phyloP scores from a whole-genome alignment of 2,888 invertebrate genomes.

The Helleia helle region DNA sequence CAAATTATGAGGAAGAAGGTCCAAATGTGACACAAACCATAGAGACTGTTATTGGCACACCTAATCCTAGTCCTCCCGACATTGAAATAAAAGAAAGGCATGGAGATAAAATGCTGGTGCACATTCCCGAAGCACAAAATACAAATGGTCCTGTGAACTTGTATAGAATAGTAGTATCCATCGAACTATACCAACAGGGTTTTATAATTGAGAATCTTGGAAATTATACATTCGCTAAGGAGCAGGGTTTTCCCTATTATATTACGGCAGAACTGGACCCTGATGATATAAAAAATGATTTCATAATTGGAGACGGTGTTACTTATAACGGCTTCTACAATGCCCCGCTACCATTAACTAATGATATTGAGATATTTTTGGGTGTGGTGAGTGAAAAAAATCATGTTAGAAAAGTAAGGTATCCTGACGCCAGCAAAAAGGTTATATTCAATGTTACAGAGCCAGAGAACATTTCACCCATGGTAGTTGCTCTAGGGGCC shows the following conservation, averaged over 20 bases:
- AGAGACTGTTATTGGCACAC: conserved; percentile 82
- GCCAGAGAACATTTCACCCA: conserved; percentile 55
- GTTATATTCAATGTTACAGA: conserved; percentile 69
- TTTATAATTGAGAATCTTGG: conserved; percentile 76
- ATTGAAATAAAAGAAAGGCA: conserved; percentile 77
- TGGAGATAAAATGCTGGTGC: conserved; percentile 77
- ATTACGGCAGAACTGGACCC: conserved; percentile 86
- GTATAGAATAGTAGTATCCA: conserved; percentile 83
- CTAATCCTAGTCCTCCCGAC: conserved; percentile 79
- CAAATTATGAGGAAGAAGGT: conserved; percentile 75
- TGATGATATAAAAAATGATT: conserved; percentile 76
- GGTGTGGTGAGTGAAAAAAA: conserved; percentile 81
- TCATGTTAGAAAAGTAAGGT: conserved; percentile 77
- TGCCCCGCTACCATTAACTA: conserved; percentile 77
- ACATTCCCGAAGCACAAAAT: conserved; percentile 79
- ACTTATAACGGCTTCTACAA: conserved; percentile 85
- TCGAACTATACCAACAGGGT: conserved; percentile 76
- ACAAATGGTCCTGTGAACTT: conserved; percentile 85
- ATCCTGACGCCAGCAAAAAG: conserved; percentile 73
- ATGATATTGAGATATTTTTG: conserved; percentile 79
- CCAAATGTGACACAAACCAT: conserved; percentile 68
- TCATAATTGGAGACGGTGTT: conserved; percentile 84
- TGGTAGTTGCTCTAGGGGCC: conserved; percentile 69
- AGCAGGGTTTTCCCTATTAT: conserved; percentile 83
- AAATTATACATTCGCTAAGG: conserved; percentile 78